Conservation (phyloP, 2,797 vertebrate species). For the Dermochelys coriacea region DNA sequence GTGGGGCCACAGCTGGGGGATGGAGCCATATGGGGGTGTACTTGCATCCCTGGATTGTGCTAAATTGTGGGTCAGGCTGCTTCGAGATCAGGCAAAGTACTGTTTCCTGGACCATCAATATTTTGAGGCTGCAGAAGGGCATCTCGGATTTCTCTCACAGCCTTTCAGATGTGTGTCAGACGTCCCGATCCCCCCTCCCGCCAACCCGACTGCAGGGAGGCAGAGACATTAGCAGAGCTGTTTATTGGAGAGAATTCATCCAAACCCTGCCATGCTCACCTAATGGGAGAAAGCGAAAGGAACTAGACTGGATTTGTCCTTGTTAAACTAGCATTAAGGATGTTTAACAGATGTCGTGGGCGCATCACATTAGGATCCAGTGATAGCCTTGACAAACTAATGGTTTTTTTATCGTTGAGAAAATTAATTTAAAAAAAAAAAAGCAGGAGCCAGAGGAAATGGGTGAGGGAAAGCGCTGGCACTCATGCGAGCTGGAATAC, state of each 20-base stretch:
- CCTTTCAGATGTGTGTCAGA: neutral
- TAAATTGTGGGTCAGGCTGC: neutral
- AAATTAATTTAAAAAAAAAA: neutral
- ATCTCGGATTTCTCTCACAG: neutral
- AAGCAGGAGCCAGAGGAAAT: neutral
- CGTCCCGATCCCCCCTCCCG: neutral
- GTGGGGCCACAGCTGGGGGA: neutral
- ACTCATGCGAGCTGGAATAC: neutral
- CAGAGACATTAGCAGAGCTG: constrained; percentile 26
- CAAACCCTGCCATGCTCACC: constrained; percentile 64
- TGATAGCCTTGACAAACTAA: constrained; percentile 46
- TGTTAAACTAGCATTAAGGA: constrained; percentile 72
- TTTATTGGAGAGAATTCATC: constrained; percentile 59
- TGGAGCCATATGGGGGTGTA: neutral
- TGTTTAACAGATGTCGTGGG: constrained; percentile 66
- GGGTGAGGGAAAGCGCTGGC: neutral
- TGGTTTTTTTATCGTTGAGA: constrained; percentile 58
- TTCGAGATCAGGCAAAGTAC: neutral
- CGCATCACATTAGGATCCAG: constrained; percentile 16
- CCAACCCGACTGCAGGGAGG: neutral
- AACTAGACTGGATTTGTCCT: constrained; percentile 68
- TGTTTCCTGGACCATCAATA: neutral
- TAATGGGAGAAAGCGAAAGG: constrained; percentile 76
- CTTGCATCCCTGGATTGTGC: neutral
- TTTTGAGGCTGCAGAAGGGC: neutral